Evolutionary conservation across 2,888 invertebrate genomes (phyloP), one percentile per base, ranked within the genome.

Genomic region (Drosophila picticornis): DNA sequence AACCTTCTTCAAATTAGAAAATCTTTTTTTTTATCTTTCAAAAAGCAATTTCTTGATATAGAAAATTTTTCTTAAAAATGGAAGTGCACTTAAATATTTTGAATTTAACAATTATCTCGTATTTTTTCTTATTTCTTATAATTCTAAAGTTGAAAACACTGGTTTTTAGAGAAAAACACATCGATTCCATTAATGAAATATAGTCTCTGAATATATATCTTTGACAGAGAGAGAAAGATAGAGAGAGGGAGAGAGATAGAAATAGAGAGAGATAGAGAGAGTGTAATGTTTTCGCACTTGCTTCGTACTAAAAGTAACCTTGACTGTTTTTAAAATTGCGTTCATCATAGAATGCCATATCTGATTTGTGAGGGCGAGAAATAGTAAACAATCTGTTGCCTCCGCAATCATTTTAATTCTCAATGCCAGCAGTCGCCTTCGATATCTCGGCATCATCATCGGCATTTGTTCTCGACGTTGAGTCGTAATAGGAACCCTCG

Each of bases 401-500:
- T 72, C 31, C 70, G 19, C 43, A 69, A 46, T 31, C 36, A 36
- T 61, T 51, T 52, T 55, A 46, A 63, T 64, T 64, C 40, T 27
- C 67, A 67, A 31, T 52, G 43, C 34, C 61, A 51, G 29, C 40
- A 22, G 43, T 52, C n/a, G 72, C 52, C 56, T 72, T 64, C 70
- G 57, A 61, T 48, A 68, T 56, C 55, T 40, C 50, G 43, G 27
- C 25, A 38, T 27, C 70, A 69, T 48, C 61, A 50, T 61, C 71
- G 46, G 70, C 75, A 61, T 75, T 66, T 66, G 71, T 62, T 59
- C 50, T 59, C 29, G 50, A 58, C 50, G 31, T n/a, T 61, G 40
- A 32, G 13, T 32, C 57, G 83, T 84, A 84, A 84, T 82, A 56
- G 57, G 80, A 84, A 51, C 70, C 80, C 65, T 55, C 58, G 61